Base-by-base conservation (phyloP, 1,140 invertebrate species). In the Drosophila dunni region DNA sequence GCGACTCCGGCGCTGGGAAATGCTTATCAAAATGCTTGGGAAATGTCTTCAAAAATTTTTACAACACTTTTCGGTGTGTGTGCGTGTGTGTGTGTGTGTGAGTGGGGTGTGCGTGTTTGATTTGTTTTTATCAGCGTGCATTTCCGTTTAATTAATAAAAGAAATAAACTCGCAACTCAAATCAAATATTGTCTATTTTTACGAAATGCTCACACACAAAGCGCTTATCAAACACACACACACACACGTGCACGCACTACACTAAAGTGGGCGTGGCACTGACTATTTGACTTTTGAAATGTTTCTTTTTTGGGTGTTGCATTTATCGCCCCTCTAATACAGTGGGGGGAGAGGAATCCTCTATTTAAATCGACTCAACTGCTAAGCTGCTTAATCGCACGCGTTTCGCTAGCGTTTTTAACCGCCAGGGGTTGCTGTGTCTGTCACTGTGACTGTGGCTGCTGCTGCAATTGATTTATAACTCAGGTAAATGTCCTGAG, bases 81-180 rank as follows among this genome's bases (percentile, higher is more conserved):
- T 24, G 42, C 29, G 11, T 17, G 20, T 11, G 65, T 68, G 8
- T 40, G 33, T 63, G 46, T 38, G 10, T 40, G 54, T 56, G 36
- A 5, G 24, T 29, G 6, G 6, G 24, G 42, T 36, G 11, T 24
- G 20, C 10, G 65, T 75, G 8, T 29, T 17, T 63, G 46, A 38
- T 11, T 40, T 45, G 7, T 10, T 58, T 62, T 69, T 84, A 84
- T 83, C 81, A 76, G 24, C 24, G 20, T 61, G 56, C 67, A 75
- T 85, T 85, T 85, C 81, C 81, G 78, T 81, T 85, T 85, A 85
- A 85, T 86, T 85, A 85, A 78, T 86, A 85, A 85, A 85, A 70
- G 46, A 75, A 76, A 73, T 58, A 67, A 66, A 83, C 61, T 62
- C 54, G 38, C 68, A 74, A 65, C 71, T 75, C 45, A 83, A 78